Evolutionary conservation across 2,113 vertebrate genomes (phyloP), one percentile per base, ranked within the genome.

Genomic region (Pelobates fuscus): DNA sequence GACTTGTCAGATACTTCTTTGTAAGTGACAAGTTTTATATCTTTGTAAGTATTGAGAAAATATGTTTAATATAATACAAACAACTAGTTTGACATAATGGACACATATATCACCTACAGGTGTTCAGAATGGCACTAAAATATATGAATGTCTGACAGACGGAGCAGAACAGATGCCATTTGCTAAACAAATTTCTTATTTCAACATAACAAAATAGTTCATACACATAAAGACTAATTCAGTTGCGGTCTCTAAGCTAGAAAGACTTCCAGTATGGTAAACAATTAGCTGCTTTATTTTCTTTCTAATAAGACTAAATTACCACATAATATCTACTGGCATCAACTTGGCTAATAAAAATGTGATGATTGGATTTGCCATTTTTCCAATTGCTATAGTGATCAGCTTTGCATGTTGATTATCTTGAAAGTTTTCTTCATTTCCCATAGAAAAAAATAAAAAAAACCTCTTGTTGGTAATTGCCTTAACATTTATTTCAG

Each of bases 401-500:
- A 89, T 89, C 88, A 85, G 85, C 87, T 92, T 91, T 91, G 89
- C 91, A 90, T 92, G 89, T 87, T 91, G 90, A 93, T 93, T 92
- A 86, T 90, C 88, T 92, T 91, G 89, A 90, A 91, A 93, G 90
- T 94, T 93, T 93, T 86, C 86, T 79, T 90, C 88, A 87, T 92
- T 93, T 90, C 89, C 87, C 85, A 88, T 88, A 88, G 89, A 90
- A 92, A 90, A 71, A 89, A 37, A 10, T 5, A 37, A 88, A 89
- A 91, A 92, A 90, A 71, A 89, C 87, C 91, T 93, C 91, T 94
- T 87, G 82, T 88, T 87, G 85, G 89, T 94, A 94, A 95, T 93
- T 93, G 93, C 89, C 91, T 93, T 94, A 94, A 93, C 92, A 93
- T 95, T 94, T 92, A 93, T 94, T 92, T 90, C 89, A 93, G 92